Percentiles rank a stretch among this genome's conserved stretches.
phyloP scores from a whole-genome alignment of 2,797 vertebrate species.

The Ibycter americanus region DNA sequence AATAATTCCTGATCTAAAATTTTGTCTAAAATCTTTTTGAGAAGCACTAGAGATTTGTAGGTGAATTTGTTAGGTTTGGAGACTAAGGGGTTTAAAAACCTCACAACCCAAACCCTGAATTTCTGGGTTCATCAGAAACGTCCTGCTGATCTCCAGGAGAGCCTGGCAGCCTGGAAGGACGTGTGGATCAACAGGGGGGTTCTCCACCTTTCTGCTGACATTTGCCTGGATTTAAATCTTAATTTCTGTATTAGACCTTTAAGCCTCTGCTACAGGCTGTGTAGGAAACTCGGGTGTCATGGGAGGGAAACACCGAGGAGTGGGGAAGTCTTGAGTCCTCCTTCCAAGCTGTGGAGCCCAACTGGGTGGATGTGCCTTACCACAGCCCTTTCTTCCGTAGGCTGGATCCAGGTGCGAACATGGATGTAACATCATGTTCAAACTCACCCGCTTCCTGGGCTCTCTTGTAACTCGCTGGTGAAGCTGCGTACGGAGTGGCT shows the following conservation, averaged over 20 bases:
- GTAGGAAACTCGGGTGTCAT: neutral
- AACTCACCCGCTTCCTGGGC: neutral
- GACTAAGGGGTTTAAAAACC: neutral
- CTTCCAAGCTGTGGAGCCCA: neutral
- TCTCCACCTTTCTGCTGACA: neutral
- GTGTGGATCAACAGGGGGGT: neutral
- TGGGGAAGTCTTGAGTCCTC: neutral
- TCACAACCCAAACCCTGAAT: neutral
- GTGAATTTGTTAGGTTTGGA: neutral
- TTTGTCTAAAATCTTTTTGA: neutral
- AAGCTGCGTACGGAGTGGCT: neutral
- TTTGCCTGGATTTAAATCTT: neutral
- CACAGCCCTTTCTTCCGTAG: neutral
- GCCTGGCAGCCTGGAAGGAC: neutral
- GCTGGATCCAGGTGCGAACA: neutral
- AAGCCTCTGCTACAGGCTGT: neutral
- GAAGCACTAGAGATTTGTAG: neutral
- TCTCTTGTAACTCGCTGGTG: neutral
- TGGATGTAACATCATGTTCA: neutral
- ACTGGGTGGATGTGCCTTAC: neutral
- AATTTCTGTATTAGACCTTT: neutral
- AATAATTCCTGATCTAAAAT: neutral
- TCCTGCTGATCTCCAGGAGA: neutral
- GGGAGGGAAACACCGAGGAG: neutral
- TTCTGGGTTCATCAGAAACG: neutral